A percentile compares a stretch with the other conserved stretches of the same genome.
These are phyloP conservation scores for Arctia plantaginis DNA, from an alignment of 2,888 invertebrate genomes.

Conservation along the genomic window DNA sequence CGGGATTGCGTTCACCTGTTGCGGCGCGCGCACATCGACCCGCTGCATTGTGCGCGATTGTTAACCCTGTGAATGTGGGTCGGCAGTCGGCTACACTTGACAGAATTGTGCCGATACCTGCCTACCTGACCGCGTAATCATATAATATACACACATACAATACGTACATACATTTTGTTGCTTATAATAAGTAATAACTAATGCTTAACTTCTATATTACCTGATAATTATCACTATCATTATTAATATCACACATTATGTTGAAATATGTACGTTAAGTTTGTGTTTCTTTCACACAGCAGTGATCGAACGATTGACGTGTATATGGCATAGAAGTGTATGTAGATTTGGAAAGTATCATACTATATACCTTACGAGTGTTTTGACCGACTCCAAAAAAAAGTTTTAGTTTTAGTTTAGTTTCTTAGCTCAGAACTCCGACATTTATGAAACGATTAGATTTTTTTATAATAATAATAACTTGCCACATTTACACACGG, in stretches of 20 bases:
- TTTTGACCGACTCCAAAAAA: too few species aligned
- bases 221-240: neutral
- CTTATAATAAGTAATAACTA: neutral
- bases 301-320: neutral
- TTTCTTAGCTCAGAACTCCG: too few species aligned
- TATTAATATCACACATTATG: neutral
- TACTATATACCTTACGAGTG: too few species aligned
- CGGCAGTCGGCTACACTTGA: conserved; percentile 47
- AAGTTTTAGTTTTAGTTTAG: too few species aligned
- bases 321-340: too few species aligned
- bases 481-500: too few species aligned
- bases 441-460: too few species aligned
- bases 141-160: neutral
- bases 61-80: conserved; percentile 61
- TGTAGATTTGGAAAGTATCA: too few species aligned
- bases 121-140: conserved; percentile 19
- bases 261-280: neutral
- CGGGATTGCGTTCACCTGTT: conserved; percentile 73
- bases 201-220: neutral
- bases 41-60: conserved; percentile 66
- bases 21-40: conserved; percentile 85
- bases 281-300: neutral
- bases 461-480: too few species aligned
- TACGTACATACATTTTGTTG: neutral
- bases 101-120: conserved; percentile 45